Base-by-base conservation (phyloP, 2,797 vertebrate species). In the Decapterus maruadsi region DNA sequence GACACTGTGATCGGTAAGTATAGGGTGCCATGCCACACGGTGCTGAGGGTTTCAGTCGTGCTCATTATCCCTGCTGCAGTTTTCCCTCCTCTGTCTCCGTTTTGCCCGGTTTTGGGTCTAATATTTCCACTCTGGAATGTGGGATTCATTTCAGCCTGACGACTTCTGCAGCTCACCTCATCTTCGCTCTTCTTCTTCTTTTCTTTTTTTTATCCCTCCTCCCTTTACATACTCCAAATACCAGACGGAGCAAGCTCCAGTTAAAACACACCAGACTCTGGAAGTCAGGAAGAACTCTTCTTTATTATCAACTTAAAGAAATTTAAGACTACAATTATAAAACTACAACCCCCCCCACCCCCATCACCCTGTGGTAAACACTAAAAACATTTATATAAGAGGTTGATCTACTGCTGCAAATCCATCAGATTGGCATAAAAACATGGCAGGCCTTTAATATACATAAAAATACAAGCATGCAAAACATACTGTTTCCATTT, bases 81-180 rank as follows among this genome's bases (percentile, higher is more conserved):
- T 57, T 1, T 9, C 0, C 19, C 48, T 59, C 20, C 12, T 60
- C 57, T 29, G 6, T 68, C 36, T 81, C 43, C 34, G 8, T 13
- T 34, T 40, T 74, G 70, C 78, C 55, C 42, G 43, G 78, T 81
- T 26, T 76, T 57, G 8, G 29, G 69, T 82, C 76, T 65, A 57
- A 79, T 85, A 68, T 91, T 91, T 87, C 91, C 86, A 72, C 74
- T 84, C 68, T 59, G 85, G 85, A 91, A 91, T 93, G 82, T 85
- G 86, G 75, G 51, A 55, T 82, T 73, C 42, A 42, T 78, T 78
- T 69, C 60, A 63, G 62, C 22, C 74, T 92, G 86, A 94, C 92
- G 90, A 83, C 72, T 93, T 92, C 82, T 78, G 82, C 93, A 94
- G 93, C 76, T 72, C 84, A 60, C 61, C 65, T 78, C 67, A 0